phyloP scores from a whole-genome alignment of 2,888 invertebrate species.

The Terebella lapidaria region DNA sequence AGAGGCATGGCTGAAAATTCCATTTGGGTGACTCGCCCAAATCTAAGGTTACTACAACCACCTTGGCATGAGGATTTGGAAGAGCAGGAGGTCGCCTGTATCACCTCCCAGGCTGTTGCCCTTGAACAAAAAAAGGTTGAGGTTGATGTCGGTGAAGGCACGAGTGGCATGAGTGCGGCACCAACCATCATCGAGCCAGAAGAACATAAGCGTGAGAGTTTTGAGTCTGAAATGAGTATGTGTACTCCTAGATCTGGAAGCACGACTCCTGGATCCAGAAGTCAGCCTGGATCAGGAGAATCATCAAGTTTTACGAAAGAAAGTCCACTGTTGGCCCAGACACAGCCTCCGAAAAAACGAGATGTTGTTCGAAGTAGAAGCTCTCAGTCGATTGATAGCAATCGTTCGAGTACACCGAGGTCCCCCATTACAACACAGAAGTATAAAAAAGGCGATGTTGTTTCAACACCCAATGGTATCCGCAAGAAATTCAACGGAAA shows the following conservation, averaged over 20 bases:
- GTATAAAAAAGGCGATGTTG: slow-evolving; percentile 84
- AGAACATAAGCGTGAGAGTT: slow-evolving; percentile 6
- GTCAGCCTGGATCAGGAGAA: slow-evolving; percentile 12
- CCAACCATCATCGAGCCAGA: neutral
- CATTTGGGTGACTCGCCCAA: slow-evolving; percentile 78
- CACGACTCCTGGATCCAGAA: slow-evolving; percentile 63
- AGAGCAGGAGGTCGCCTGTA: slow-evolving; percentile 19
- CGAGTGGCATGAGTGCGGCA: neutral
- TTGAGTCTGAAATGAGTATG: slow-evolving; percentile 27
- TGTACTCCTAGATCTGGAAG: slow-evolving; percentile 68
- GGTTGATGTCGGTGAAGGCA: neutral
- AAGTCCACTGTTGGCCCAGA: slow-evolving; percentile 25
- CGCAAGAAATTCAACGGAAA: slow-evolving; percentile 99
- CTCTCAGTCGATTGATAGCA: slow-evolving; percentile 46
- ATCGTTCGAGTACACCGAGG: slow-evolving; percentile 46
- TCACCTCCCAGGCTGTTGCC: slow-evolving; percentile 12
- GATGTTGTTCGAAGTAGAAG: slow-evolving; percentile 40
- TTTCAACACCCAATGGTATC: slow-evolving; percentile 83
- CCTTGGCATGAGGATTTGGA: slow-evolving; percentile 95
- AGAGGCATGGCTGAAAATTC: slow-evolving; percentile 34
- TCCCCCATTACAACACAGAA: slow-evolving; percentile 40
- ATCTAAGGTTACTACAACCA: slow-evolving; percentile 81
- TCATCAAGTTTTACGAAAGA: slow-evolving; percentile 7
- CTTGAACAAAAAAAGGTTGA: neutral
- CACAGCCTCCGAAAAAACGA: slow-evolving; percentile 41